Conservation (phyloP, 92 coral and sea anemone genomes). For the Hydrozoanthus gracilis region DNA sequence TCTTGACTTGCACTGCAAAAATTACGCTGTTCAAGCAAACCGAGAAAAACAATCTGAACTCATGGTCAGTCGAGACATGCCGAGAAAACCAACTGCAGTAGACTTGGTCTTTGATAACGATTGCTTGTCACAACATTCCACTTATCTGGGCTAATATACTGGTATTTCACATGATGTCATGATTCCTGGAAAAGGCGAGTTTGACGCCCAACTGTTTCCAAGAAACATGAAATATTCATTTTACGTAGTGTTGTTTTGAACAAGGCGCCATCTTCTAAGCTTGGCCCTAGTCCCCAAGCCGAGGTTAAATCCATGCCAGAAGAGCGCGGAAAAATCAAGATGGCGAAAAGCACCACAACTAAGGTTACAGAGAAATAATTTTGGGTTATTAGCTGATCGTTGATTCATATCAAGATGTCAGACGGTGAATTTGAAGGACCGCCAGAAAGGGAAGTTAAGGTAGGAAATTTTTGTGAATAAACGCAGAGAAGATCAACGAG, state of each 20-base stretch:
- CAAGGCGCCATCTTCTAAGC: slow-evolving; percentile 8
- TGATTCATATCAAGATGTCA: slow-evolving; percentile 45
- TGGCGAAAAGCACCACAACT: not conserved
- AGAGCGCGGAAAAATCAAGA: slow-evolving; percentile 33
- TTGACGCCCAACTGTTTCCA: slow-evolving; percentile 1
- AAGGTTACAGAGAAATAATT: not conserved
- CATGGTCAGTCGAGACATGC: too few relatives aligned
- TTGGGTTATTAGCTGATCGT: not conserved
- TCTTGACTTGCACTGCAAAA: not conserved
- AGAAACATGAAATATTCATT: slow-evolving; percentile 39
- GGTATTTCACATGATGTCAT: not conserved
- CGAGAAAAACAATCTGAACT: too few relatives aligned
- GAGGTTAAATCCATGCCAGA: not conserved
- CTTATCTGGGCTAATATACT: too few relatives aligned
- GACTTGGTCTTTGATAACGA: too few relatives aligned
- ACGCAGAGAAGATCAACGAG: not conserved
- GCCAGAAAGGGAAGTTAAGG: slow-evolving; percentile 73
- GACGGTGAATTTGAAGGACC: slow-evolving; percentile 59
- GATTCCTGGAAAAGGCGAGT: too few relatives aligned
- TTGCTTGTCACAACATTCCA: too few relatives aligned
- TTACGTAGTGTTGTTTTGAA: not conserved
- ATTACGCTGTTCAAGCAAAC: too few relatives aligned
- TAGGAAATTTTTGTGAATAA: not conserved
- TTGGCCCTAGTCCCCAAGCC: not conserved
- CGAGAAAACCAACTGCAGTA: too few relatives aligned